phyloP scores from a whole-genome alignment of 2,113 vertebrate genomes.

The Corythornis madagascariensis region DNA sequence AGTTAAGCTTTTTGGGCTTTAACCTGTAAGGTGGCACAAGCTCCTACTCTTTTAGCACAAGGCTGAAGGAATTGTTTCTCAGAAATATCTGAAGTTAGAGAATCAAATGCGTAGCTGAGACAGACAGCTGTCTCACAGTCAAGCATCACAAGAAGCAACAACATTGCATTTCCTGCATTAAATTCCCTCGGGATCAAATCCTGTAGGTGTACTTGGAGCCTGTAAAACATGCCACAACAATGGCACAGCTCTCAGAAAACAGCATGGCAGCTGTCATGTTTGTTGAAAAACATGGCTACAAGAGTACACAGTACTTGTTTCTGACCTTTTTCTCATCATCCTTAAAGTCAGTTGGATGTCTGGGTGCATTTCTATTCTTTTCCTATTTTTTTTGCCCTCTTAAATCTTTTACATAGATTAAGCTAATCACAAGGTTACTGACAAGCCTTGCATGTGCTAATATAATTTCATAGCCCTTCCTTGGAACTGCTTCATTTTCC shows the following conservation, averaged over 20 bases:
- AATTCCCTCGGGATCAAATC: not conserved
- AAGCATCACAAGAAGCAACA: not conserved
- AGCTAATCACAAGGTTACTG: not conserved
- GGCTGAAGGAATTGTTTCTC: not conserved
- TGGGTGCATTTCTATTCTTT: not conserved
- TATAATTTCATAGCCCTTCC: not conserved
- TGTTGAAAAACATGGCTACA: not conserved
- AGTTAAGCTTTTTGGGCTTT: not conserved
- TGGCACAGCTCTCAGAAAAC: not conserved
- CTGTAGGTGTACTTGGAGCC: not conserved
- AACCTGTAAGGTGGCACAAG: not conserved
- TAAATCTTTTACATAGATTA: not conserved
- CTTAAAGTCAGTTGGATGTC: not conserved
- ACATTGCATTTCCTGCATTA: not conserved
- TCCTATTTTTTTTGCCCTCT: not conserved
- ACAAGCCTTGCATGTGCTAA: not conserved
- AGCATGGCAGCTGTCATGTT: constrained; percentile 26
- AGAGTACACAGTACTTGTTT: not conserved
- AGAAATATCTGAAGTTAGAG: not conserved
- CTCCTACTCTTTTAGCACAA: fast-evolving
- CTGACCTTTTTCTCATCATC: not conserved
- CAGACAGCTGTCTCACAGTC: not conserved
- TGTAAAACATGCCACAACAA: not conserved
- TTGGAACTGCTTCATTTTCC: not conserved
- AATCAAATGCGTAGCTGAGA: not conserved